Conservation (phyloP, 2,797 vertebrate species). For the Bovichtus diacanthus region DNA sequence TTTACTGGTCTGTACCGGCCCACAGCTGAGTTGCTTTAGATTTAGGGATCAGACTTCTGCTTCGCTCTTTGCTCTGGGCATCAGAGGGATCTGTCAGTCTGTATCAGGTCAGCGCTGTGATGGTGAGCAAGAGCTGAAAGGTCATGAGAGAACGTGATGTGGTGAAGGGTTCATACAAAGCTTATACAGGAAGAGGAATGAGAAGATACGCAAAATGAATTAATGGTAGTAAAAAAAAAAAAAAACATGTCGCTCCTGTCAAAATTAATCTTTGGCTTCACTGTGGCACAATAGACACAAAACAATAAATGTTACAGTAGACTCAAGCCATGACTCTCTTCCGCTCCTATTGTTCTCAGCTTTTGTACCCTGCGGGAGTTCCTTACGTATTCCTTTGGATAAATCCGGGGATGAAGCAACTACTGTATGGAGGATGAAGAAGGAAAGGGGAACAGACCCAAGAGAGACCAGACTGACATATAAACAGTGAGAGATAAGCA, state of each 20-base stretch:
- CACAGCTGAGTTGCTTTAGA: neutral
- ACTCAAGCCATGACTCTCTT: neutral
- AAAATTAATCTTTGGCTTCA: neutral
- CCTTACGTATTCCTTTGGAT: slow-evolving; percentile 7
- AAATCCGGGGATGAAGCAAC: slow-evolving; percentile 23
- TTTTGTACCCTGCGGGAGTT: slow-evolving; percentile 24
- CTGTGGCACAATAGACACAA: slow-evolving; percentile 1
- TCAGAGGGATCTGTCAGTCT: slow-evolving; percentile 11
- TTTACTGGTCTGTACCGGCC: neutral
- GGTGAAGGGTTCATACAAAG: neutral
- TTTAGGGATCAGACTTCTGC: slow-evolving; percentile 17
- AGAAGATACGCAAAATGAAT: neutral
- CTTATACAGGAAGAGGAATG: neutral
- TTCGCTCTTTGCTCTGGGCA: slow-evolving; percentile 6
- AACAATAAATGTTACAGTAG: slow-evolving; percentile 19
- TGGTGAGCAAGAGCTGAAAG: slow-evolving; percentile 11
- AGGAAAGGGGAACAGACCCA: slow-evolving; percentile 4
- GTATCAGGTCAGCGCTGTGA: slow-evolving; percentile 13
- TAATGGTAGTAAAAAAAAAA: slow-evolving; percentile 4
- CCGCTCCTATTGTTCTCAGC: neutral
- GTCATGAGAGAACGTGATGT: neutral
- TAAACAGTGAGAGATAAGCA: slow-evolving; percentile 18
- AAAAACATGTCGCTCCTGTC: neutral
- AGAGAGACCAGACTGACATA: slow-evolving; percentile 45
- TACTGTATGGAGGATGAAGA: slow-evolving; percentile 16